Conservation (phyloP, 1,140 invertebrate species). For the Plodia interpunctella region DNA sequence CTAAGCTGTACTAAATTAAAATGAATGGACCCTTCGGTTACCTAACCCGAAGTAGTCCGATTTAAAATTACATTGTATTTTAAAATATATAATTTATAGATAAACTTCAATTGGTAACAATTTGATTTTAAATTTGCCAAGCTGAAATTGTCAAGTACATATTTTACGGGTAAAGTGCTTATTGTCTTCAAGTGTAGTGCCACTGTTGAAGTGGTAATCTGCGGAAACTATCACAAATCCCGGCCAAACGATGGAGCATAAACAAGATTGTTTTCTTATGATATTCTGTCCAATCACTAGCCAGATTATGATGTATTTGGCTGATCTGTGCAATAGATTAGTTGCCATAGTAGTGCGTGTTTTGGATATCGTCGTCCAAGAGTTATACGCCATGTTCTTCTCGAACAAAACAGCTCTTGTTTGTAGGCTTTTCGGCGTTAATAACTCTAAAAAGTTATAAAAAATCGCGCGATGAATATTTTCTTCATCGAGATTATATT, state of each 20-base stretch:
- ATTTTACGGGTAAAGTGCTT: too few relatives aligned
- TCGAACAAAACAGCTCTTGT: not conserved
- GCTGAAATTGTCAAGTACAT: too few relatives aligned
- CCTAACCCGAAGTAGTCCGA: too few relatives aligned
- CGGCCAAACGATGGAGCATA: constrained; percentile 5
- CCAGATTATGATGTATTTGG: constrained; percentile 18
- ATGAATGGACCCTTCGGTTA: too few relatives aligned
- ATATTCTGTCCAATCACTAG: constrained; percentile 43
- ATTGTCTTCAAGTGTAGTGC: too few relatives aligned
- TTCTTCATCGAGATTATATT: constrained; percentile 24
- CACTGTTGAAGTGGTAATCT: too few relatives aligned
- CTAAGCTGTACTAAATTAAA: too few relatives aligned
- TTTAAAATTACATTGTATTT: too few relatives aligned
- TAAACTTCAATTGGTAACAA: too few relatives aligned
- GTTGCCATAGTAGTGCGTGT: constrained; percentile 13
- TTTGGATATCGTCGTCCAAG: not conserved
- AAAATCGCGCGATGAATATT: constrained; percentile 22
- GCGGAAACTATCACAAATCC: too few relatives aligned
- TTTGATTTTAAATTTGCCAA: too few relatives aligned
- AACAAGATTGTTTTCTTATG: constrained; percentile 39
- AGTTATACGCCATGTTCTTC: not conserved
- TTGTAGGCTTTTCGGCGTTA: not conserved
- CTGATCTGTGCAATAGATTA: constrained; percentile 3
- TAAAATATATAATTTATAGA: too few relatives aligned
- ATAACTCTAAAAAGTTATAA: not conserved